Evolutionary conservation across 2,113 vertebrate genomes (phyloP).

Genomic region (Chaetops frenatus): DNA sequence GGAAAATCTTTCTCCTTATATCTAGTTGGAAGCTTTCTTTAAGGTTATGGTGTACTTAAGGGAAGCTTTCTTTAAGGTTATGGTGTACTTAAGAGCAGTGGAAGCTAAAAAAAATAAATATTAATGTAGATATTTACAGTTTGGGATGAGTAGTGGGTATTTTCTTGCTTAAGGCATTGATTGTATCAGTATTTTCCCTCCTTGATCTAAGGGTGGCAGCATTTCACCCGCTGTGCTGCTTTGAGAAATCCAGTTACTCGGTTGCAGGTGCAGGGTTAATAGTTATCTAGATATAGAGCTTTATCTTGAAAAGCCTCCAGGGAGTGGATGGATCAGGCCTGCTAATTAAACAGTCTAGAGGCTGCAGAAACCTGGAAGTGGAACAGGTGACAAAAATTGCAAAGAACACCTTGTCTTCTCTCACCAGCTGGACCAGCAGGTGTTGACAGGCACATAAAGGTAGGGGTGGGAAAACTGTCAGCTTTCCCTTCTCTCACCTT

Average conservation of each 20-base stretch:
- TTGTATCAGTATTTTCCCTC: neutral
- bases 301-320: neutral
- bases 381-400: neutral
- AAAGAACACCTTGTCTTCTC: neutral
- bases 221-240: neutral
- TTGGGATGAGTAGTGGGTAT: neutral
- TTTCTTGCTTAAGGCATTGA: neutral
- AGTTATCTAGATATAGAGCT: neutral
- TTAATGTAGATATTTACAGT: neutral
- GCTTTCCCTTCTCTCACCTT: neutral
- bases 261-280: conserved; percentile 5
- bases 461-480: neutral
- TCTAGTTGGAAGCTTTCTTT: neutral
- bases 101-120: neutral
- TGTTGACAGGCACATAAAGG: neutral
- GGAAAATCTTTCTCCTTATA: neutral
- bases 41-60: neutral
- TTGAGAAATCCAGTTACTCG: neutral
- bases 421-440: neutral
- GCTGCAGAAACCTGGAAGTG: neutral
- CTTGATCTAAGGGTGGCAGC: neutral
- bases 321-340: neutral
- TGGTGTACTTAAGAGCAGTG: neutral
- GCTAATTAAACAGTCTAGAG: neutral
- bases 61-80: neutral